These are phyloP conservation scores for Aegotheles bennettii DNA, from an alignment of 2,113 vertebrate species.

Conservation along the genomic window DNA sequence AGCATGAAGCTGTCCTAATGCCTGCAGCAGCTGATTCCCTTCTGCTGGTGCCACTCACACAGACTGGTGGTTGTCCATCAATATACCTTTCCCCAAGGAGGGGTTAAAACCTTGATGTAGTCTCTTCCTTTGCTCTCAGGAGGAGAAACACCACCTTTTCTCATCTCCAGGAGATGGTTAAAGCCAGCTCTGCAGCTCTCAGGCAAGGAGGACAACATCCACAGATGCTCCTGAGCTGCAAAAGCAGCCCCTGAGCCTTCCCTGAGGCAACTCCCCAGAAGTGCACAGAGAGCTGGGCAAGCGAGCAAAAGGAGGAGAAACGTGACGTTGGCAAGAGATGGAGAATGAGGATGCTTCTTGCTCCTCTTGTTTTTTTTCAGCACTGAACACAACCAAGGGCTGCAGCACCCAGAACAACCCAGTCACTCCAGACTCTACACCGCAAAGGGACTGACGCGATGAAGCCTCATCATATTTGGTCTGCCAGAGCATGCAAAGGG, in stretches of 20 bases:
- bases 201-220: neutral
- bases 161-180: neutral
- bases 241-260: neutral
- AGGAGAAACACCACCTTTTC: neutral
- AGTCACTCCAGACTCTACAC: accelerated
- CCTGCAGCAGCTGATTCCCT: too few relatives aligned
- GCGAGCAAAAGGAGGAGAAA: neutral
- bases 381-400: accelerated
- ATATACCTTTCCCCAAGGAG: too few relatives aligned
- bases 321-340: accelerated
- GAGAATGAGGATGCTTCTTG: neutral
- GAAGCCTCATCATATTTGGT: accelerated
- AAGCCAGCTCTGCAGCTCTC: neutral
- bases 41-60: accelerated
- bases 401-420: accelerated
- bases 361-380: neutral
- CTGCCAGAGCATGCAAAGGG: accelerated
- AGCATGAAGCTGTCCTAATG: neutral
- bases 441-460: accelerated
- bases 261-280: neutral
- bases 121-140: neutral
- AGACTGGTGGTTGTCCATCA: accelerated
- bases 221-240: neutral
- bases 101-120: neutral
- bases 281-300: accelerated